These are phyloP conservation scores for Dolichoris vasculosae DNA, from an alignment of 1,140 invertebrate genomes.

Conservation along the genomic window DNA sequence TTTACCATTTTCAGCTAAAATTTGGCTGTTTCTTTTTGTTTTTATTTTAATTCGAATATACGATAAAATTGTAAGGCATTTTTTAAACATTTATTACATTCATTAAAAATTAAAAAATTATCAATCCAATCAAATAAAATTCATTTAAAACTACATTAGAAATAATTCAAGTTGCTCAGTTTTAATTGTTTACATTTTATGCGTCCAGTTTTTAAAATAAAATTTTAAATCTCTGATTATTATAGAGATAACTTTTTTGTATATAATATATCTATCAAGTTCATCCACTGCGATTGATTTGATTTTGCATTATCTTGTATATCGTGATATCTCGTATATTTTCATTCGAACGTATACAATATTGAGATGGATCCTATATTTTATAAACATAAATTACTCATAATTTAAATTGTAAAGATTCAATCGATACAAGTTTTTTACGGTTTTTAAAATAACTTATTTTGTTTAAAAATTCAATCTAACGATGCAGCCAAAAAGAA, in stretches of 20 bases:
- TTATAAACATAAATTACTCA: not conserved
- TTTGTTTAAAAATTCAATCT: not conserved
- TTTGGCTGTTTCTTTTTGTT: too few species aligned
- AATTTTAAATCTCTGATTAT: too few species aligned
- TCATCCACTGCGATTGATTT: not conserved
- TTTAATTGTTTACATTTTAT: too few species aligned
- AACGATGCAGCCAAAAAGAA: not conserved
- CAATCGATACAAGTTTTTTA: not conserved
- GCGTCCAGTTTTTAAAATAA: too few species aligned
- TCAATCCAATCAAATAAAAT: too few species aligned
- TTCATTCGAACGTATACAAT: not conserved
- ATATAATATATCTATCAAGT: not conserved
- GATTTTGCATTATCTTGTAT: not conserved
- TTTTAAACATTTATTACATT: too few species aligned
- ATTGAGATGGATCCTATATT: not conserved
- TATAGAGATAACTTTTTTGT: not conserved
- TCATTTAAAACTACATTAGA: too few species aligned
- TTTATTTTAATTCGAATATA: too few species aligned
- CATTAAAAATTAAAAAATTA: too few species aligned
- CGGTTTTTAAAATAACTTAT: not conserved
- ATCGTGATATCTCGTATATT: not conserved
- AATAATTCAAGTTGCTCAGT: too few species aligned
- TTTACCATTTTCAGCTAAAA: too few species aligned
- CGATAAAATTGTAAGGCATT: too few species aligned
- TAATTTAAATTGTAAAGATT: not conserved